These are phyloP conservation scores for Aptenodytes patagonicus DNA, from an alignment of 2,113 vertebrate species.

Conservation along the genomic window DNA sequence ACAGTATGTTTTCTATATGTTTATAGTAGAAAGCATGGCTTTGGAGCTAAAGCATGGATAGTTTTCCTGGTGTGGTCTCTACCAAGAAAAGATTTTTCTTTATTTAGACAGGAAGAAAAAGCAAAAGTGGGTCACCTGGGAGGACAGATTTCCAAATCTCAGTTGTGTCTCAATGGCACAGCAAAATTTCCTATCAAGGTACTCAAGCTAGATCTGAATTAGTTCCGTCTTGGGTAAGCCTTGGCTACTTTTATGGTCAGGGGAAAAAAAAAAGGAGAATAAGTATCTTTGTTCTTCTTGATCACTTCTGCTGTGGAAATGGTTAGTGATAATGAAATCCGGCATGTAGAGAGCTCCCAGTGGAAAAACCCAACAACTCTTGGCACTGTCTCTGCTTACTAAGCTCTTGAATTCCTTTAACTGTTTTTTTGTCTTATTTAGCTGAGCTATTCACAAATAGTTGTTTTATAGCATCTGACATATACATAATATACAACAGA, in stretches of 20 bases:
- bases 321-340: neutral
- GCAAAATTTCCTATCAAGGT: neutral
- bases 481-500: neutral
- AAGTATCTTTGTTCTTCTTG: neutral
- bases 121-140: neutral
- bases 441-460: neutral
- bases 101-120: neutral
- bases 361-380: neutral
- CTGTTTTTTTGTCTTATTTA: neutral
- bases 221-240: neutral
- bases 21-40: neutral
- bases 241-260: neutral
- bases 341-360: neutral
- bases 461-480: neutral
- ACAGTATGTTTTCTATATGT: no score
- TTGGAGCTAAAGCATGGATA: neutral
- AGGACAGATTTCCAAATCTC: neutral
- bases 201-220: neutral
- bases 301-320: neutral
- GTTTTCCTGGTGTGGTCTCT: neutral
- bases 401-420: neutral
- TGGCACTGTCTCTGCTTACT: neutral
- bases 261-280: neutral
- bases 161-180: neutral
- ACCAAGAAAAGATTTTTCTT: neutral